These are phyloP conservation scores for Cerastis leucographa DNA, from an alignment of 2,888 invertebrate species.

Conservation along the genomic window DNA sequence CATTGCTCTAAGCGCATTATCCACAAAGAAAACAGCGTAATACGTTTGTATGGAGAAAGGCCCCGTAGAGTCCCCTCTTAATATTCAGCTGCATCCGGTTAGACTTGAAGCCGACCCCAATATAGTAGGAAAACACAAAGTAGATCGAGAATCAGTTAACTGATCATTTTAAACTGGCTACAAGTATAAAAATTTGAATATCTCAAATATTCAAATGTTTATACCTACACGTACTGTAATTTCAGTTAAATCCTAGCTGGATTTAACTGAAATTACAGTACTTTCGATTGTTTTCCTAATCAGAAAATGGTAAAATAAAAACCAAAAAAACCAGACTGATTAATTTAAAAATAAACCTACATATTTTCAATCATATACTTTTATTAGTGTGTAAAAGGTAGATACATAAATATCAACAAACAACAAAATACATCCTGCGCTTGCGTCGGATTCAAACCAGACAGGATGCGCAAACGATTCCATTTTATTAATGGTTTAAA, in stretches of 20 bases:
- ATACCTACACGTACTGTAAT: not conserved
- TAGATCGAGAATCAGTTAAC: not conserved
- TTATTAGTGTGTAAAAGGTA: not conserved
- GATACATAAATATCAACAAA: not conserved
- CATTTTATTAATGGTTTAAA: slow-evolving; percentile 61
- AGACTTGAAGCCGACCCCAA: not conserved
- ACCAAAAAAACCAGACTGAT: not conserved
- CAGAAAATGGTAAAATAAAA: not conserved
- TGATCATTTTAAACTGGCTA: not conserved
- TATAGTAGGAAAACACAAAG: not conserved
- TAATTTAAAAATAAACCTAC: not conserved
- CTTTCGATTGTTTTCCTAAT: too few relatives aligned
- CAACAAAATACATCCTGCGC: slow-evolving; percentile 53
- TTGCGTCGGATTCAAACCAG: slow-evolving; percentile 18
- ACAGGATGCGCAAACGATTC: slow-evolving; percentile 61
- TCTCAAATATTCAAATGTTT: too few relatives aligned
- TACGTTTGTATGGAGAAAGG: too few relatives aligned
- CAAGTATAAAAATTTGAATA: too few relatives aligned
- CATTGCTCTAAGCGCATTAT: too few relatives aligned
- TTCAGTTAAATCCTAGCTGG: not conserved
- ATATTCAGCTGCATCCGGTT: not conserved
- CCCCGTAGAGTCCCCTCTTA: too few relatives aligned
- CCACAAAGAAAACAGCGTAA: too few relatives aligned
- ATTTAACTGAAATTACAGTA: too few relatives aligned
- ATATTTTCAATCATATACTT: not conserved